phyloP scores from a whole-genome alignment of 2,888 invertebrate genomes.

The Drosophila tanythrix region DNA sequence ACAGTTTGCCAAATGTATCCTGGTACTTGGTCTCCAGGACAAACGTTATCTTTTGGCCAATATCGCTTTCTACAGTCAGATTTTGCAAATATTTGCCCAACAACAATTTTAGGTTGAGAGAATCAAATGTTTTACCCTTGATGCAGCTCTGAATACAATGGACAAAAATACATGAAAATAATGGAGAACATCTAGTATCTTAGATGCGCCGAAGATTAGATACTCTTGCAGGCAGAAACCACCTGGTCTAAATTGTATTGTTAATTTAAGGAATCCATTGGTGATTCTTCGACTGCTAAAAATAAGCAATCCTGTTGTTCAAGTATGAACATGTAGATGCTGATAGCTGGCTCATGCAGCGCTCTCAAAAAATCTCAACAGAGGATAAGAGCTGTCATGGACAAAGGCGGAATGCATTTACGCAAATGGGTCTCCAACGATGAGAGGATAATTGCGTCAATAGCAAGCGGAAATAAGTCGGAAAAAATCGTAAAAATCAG shows the following conservation, averaged over 20 bases:
- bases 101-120: slow-evolving; percentile 89
- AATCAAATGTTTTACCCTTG: slow-evolving; percentile 89
- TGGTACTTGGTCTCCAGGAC: slow-evolving; percentile 92
- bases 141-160: slow-evolving; percentile 86
- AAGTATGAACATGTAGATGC: too few relatives aligned
- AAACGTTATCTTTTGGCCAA: slow-evolving; percentile 91
- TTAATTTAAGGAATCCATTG: not conserved
- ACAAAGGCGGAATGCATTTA: too few relatives aligned
- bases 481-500: too few relatives aligned
- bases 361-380: too few relatives aligned
- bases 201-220: not conserved
- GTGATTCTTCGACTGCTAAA: not conserved
- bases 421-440: too few relatives aligned
- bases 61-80: slow-evolving; percentile 90
- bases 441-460: too few relatives aligned
- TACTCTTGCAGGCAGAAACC: not conserved
- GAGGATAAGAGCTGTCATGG: too few relatives aligned
- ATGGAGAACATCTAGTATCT: not conserved
- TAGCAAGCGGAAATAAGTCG: too few relatives aligned
- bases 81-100: slow-evolving; percentile 87
- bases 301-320: not conserved
- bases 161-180: not conserved
- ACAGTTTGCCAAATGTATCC: slow-evolving; percentile 87
- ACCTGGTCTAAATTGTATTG: not conserved
- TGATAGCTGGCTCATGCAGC: too few relatives aligned